Evolutionary conservation across 2,113 vertebrate species (phyloP).

Genomic region (Pluvianellus socialis): DNA sequence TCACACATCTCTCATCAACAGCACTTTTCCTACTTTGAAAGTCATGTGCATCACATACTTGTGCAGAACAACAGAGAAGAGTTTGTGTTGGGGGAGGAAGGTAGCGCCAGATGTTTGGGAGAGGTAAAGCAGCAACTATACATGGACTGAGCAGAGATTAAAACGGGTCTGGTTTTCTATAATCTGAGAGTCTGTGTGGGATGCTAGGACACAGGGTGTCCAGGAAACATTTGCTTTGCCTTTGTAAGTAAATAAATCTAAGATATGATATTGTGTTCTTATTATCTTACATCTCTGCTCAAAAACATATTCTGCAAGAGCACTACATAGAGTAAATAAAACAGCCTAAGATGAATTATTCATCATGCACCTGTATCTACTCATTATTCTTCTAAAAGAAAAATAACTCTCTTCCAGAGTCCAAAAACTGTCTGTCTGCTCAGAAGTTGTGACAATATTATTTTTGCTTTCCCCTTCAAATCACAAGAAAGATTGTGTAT

Average conservation of each 20-base stretch:
- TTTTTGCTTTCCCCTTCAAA: conserved; percentile 55
- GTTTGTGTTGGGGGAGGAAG: background rate
- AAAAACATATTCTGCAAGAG: conserved; percentile 39
- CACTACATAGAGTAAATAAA: conserved; percentile 49
- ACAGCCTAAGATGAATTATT: conserved; percentile 59
- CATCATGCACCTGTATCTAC: conserved; percentile 35
- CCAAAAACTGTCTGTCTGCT: conserved; percentile 21
- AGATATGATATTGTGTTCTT: conserved; percentile 16
- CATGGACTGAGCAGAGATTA: background rate
- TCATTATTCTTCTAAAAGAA: conserved; percentile 61
- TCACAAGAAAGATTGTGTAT: conserved; percentile 42
- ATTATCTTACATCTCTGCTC: conserved; percentile 52
- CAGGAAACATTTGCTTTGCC: background rate
- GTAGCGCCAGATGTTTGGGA: background rate
- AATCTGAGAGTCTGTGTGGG: background rate
- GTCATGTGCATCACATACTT: background rate
- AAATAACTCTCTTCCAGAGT: conserved; percentile 26
- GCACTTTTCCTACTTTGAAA: background rate
- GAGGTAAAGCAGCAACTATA: background rate
- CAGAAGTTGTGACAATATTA: conserved; percentile 50
- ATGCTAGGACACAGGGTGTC: background rate
- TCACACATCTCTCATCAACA: background rate
- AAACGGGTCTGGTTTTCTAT: background rate
- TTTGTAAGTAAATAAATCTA: conserved; percentile 50
- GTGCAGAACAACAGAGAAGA: background rate